Conservation (phyloP, 2,113 vertebrate species). For the Colaptes auratus region DNA sequence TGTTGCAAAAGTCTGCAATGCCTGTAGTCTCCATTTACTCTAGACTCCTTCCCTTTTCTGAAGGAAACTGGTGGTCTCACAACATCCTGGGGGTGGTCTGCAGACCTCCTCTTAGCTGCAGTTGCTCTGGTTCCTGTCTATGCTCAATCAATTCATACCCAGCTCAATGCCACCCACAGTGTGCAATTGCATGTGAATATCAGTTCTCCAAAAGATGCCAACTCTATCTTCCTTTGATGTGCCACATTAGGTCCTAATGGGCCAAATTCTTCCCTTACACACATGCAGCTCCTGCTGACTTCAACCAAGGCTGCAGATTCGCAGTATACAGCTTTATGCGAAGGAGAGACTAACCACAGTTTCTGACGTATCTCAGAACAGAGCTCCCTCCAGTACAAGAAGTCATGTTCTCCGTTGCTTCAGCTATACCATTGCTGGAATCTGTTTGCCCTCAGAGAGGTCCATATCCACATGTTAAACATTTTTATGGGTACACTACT, state of each 20-base stretch:
- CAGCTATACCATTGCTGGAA: not conserved
- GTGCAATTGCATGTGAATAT: slow-evolving; percentile 48
- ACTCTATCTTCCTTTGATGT: slow-evolving; percentile 55
- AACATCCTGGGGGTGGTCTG: slow-evolving; percentile 53
- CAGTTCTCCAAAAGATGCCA: slow-evolving; percentile 48
- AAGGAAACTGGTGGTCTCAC: slow-evolving; percentile 39
- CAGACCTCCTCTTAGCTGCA: slow-evolving; percentile 65
- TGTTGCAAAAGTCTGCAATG: not conserved
- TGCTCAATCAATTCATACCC: slow-evolving; percentile 60
- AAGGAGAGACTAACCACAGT: not conserved
- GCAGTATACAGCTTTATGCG: not conserved
- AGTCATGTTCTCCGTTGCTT: not conserved
- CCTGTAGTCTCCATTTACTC: slow-evolving; percentile 21
- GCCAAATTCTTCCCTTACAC: slow-evolving; percentile 29
- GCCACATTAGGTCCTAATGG: slow-evolving; percentile 36
- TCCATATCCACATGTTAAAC: not conserved
- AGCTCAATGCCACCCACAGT: slow-evolving; percentile 57
- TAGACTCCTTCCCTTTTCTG: not conserved
- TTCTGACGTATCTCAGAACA: not conserved
- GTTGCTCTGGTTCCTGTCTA: slow-evolving; percentile 63
- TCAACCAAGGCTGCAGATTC: slow-evolving; percentile 1
- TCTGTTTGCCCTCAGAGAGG: not conserved
- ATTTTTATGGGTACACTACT: not conserved
- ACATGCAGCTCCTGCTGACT: slow-evolving; percentile 39
- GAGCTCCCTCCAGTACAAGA: not conserved